Percentiles rank a stretch among this genome's conserved stretches.
Conservation (phyloP, 2,888 invertebrate genomes). For the Drosophila acutilabella region DNA sequence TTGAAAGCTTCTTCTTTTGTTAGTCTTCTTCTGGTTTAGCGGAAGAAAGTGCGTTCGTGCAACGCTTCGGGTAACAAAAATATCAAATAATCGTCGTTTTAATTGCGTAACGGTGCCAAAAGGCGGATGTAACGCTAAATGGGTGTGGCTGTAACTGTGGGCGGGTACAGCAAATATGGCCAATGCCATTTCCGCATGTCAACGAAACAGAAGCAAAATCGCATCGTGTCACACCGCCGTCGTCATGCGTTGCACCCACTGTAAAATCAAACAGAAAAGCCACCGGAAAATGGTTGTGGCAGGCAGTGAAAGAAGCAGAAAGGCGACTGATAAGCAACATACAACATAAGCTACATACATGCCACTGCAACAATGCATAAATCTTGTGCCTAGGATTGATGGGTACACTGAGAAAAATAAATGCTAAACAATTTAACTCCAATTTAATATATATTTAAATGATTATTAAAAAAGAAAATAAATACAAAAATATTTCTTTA, state of each 20-base stretch:
- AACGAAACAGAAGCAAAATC: conserved; percentile 14
- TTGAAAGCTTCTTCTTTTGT: neutral
- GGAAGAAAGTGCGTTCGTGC: conserved; percentile 39
- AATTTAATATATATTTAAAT: too few species aligned
- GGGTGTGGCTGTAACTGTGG: conserved; percentile 4
- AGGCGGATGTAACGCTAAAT: conserved; percentile 41
- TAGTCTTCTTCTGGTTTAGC: neutral
- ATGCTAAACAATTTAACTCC: too few species aligned
- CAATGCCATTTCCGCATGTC: conserved; percentile 57
- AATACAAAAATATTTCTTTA: too few species aligned
- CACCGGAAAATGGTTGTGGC: conserved; percentile 34
- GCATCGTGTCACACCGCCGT: neutral
- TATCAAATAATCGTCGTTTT: conserved; percentile 28
- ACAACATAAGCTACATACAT: neutral
- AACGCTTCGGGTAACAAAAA: conserved; percentile 7
- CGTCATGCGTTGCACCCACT: conserved; percentile 51
- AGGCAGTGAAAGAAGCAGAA: conserved; percentile 2
- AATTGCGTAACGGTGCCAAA: conserved; percentile 49
- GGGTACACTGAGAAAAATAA: neutral
- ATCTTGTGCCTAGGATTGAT: conserved; percentile 11
- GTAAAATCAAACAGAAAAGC: conserved; percentile 31
- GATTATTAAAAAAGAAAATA: too few species aligned
- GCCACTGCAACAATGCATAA: conserved; percentile 16
- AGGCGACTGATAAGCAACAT: conserved; percentile 5
- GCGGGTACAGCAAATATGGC: conserved; percentile 44